Evolutionary conservation across 1,140 invertebrate genomes (phyloP).

Genomic region (Nasonia vitripennis): DNA sequence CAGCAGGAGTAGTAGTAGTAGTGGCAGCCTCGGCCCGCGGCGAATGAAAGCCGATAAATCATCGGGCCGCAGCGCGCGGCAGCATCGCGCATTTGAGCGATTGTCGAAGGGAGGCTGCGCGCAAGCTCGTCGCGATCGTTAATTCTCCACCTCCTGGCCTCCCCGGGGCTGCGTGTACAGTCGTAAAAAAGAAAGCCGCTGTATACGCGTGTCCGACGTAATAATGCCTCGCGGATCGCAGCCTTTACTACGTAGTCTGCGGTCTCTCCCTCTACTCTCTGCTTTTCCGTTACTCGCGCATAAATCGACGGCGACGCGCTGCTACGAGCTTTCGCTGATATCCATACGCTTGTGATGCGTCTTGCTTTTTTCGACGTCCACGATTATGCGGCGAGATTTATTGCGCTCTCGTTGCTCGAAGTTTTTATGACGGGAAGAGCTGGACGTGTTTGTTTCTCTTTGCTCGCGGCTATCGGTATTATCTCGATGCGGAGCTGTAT

Average conservation of each 20-base stretch:
- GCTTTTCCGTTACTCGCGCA: constrained; percentile 28
- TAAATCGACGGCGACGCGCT: constrained; percentile 28
- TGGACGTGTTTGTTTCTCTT: background rate
- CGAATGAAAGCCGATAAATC: constrained; percentile 59
- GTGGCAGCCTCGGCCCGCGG: constrained; percentile 33
- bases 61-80: constrained; percentile 32
- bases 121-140: constrained; percentile 14
- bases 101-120: background rate
- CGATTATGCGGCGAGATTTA: background rate
- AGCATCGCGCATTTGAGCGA: background rate
- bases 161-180: background rate
- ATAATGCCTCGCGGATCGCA: background rate
- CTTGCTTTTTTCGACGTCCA: background rate
- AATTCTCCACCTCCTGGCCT: constrained; percentile 4
- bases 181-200: constrained; percentile 15
- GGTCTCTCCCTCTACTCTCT: background rate
- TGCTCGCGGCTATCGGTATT: background rate
- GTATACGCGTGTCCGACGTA: background rate
- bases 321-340: background rate
- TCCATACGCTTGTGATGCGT: background rate
- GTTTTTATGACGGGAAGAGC: background rate
- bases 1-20: background rate
- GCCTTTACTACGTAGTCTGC: background rate
- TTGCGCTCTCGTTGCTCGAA: background rate
- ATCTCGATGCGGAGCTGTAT: too few relatives aligned